Evolutionary conservation across 2,797 vertebrate genomes (phyloP).

Genomic region (Hoplostethus mediterraneus): DNA sequence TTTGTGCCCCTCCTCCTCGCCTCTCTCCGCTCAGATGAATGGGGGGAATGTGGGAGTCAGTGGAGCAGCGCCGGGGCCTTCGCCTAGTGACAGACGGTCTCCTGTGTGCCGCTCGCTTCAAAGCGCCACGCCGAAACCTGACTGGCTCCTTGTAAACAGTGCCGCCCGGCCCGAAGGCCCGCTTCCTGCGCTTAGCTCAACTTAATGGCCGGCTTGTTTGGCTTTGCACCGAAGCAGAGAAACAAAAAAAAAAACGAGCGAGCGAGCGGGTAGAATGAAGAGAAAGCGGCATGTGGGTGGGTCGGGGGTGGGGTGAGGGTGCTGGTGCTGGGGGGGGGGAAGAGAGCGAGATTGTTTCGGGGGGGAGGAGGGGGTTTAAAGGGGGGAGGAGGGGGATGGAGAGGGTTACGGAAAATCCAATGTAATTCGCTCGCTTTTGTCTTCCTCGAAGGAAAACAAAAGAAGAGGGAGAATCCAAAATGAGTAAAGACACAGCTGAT

Average conservation of each 20-base stretch:
- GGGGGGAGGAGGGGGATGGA: conserved; percentile 64
- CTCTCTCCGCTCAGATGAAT: conserved; percentile 75
- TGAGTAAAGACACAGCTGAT: conserved; percentile 52
- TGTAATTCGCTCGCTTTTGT: conserved; percentile 74
- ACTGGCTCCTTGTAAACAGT: conserved; percentile 84
- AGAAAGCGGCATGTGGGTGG: conserved; percentile 60
- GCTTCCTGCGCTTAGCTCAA: conserved; percentile 85
- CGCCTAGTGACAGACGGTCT: conserved; percentile 82
- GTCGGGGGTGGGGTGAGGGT: conserved; percentile 29
- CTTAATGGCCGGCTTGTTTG: conserved; percentile 85
- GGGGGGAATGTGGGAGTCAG: conserved; percentile 82
- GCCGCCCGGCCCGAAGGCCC: conserved; percentile 80
- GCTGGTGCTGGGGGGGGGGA: conserved; percentile 49
- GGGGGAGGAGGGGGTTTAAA: conserved; percentile 37
- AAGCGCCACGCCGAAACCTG: conserved; percentile 81
- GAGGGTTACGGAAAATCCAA: conserved; percentile 72
- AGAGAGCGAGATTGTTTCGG: conserved; percentile 64
- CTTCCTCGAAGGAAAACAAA: conserved; percentile 62
- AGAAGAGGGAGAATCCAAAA: conserved; percentile 41
- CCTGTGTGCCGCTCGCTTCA: conserved; percentile 79
- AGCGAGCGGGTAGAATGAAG: conserved; percentile 62
- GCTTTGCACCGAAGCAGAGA: conserved; percentile 79
- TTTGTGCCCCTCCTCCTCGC: conserved; percentile 30
- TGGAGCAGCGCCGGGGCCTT: conserved; percentile 75
- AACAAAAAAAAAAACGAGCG: conserved; percentile 54